These are phyloP conservation scores for Ianthella basta DNA, from an alignment of 37 sponge, comb jelly and placozoan genomes.

Conservation along the genomic window DNA sequence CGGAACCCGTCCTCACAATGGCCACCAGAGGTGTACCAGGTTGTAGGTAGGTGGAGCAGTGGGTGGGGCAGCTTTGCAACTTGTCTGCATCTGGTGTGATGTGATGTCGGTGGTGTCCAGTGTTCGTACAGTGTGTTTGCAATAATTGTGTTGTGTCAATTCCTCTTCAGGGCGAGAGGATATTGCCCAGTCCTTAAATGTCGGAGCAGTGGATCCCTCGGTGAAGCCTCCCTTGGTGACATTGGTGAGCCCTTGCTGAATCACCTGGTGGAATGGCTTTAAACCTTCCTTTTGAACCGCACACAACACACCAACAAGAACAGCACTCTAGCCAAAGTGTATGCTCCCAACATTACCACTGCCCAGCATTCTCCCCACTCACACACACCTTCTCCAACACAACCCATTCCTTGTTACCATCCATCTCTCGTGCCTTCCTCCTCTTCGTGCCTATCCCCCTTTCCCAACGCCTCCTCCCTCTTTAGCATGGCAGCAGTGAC, in stretches of 20 bases:
- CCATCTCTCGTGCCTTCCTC: too few species aligned
- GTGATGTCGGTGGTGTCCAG: too few species aligned
- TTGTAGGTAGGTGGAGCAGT: slow-evolving; percentile 58
- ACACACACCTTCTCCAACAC: too few species aligned
- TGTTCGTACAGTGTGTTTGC: too few species aligned
- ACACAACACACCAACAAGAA: too few species aligned
- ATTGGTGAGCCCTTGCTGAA: neutral
- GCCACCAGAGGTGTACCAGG: slow-evolving; percentile 41
- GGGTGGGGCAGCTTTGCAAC: neutral
- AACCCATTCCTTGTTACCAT: too few species aligned
- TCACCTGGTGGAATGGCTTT: too few species aligned
- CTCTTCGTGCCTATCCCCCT: too few species aligned
- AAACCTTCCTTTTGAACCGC: neutral
- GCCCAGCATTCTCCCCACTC: too few species aligned
- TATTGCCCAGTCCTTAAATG: slow-evolving; percentile 20
- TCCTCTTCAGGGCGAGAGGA: slow-evolving; percentile 45
- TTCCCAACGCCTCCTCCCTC: neutral
- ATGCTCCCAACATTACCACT: too few species aligned
- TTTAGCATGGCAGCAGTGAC: slow-evolving; percentile 3
- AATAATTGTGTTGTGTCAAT: too few species aligned
- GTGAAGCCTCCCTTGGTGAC: neutral
- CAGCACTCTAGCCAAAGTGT: too few species aligned
- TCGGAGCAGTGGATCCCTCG: neutral
- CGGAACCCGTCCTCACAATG: slow-evolving; percentile 62
- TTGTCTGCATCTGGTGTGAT: neutral